Evolutionary conservation across 2,888 invertebrate species (phyloP), one percentile per base, ranked within the genome.

Genomic region (Capitulum mitella): DNA sequence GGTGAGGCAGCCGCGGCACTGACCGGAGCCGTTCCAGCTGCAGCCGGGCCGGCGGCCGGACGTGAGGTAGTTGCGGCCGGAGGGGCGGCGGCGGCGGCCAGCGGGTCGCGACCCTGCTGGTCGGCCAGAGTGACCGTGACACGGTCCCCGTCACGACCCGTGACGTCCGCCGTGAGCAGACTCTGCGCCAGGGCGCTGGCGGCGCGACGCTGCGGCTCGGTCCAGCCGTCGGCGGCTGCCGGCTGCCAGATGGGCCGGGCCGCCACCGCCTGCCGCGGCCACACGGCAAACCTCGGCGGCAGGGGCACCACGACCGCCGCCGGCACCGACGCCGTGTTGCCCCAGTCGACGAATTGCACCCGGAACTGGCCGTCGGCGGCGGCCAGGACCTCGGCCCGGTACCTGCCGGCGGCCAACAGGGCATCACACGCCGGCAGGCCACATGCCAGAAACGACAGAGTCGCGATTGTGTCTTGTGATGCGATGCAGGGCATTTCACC

Each of bases 211-310:
- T 64, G 64, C 34, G 32, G 34, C 16, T 29, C 64, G 3, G 19
- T 34, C 64, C 64, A 64, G 32, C 29, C 32, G 34, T 6, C 64
- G 64, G 19, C 34, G 64, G 32, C 64, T 16, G 64, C 34, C 64
- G 34, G 64, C 19, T 34, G 64, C 64, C 64, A 64, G 64, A 19
- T 34, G 5, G 34, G 64, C 19, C 64, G 64, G 64, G 64, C 64
- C 3, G 34, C 34, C 34, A 64, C 64, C 34, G 64, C 64, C 64
- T 64, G 64, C 19, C 64, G 64, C 34, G 64, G 64, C 64, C 64
- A 64, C 34, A 32, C 6, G 64, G 16, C 19, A 34, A 64, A 64
- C 64, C 64, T 32, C 1, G 32, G 34, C 64, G 64, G 64, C 34
- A 64, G 64, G 19, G 64, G 34, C 34, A 34, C 19, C 16, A 64